Evolutionary conservation across 2,113 vertebrate species (phyloP).

Genomic region (Cranoglanis bouderius): DNA sequence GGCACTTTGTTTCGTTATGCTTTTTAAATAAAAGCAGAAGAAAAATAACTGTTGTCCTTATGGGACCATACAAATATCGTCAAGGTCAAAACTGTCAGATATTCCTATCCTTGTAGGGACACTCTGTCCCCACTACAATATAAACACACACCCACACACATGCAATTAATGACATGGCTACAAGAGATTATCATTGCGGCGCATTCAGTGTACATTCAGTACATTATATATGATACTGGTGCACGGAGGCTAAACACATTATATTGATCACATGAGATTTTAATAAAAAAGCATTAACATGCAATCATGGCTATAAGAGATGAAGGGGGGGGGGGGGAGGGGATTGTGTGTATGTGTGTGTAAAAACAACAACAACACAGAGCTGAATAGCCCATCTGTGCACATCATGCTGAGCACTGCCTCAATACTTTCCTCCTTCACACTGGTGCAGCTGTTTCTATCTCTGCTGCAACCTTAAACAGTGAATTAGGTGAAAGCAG

Average conservation of each 20-base stretch:
- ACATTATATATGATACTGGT: background rate
- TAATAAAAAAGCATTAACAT: background rate
- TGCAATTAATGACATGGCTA: background rate
- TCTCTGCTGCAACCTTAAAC: conserved; percentile 33
- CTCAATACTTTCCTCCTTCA: background rate
- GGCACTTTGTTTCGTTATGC: background rate
- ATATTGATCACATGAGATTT: background rate
- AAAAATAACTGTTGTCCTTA: background rate
- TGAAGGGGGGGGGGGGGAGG: background rate
- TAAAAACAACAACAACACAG: background rate
- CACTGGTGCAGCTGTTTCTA: background rate
- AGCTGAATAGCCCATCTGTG: background rate
- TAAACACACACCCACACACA: background rate
- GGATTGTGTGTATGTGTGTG: background rate
- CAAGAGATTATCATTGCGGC: background rate
- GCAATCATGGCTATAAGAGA: background rate
- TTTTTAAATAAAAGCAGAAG: background rate
- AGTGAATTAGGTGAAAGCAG: conserved; percentile 9
- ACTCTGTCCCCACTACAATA: background rate
- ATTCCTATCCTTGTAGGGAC: background rate
- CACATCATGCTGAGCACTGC: conserved; percentile 9
- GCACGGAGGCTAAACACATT: background rate
- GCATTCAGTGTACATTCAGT: background rate
- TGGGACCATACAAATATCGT: background rate
- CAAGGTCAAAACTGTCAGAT: conserved; percentile 4